Evolutionary conservation across 2,797 vertebrate genomes (phyloP).

Genomic region (Glyptemys insculpta): DNA sequence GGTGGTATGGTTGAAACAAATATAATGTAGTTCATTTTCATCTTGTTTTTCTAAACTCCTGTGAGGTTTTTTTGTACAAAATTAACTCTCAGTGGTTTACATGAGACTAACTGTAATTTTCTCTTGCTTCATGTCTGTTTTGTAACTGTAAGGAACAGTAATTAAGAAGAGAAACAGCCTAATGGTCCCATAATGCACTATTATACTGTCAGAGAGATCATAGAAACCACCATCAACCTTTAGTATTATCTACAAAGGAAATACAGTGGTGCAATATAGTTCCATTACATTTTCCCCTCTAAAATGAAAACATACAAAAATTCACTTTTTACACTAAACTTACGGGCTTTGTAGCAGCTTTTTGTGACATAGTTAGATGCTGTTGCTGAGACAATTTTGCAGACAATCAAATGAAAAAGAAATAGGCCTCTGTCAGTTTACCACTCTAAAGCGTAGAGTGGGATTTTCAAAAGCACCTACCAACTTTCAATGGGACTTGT

Average conservation of each 20-base stretch:
- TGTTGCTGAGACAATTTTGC: background rate
- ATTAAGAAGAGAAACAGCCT: background rate
- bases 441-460: background rate
- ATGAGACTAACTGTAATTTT: background rate
- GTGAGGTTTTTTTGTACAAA: background rate
- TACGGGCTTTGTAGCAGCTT: background rate
- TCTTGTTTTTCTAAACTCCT: background rate
- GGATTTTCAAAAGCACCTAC: background rate
- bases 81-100: background rate
- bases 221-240: background rate
- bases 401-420: background rate
- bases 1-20: background rate
- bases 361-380: background rate
- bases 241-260: background rate
- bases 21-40: background rate
- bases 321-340: background rate
- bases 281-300: background rate
- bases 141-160: background rate
- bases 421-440: background rate
- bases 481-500: background rate
- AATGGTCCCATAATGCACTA: accelerated
- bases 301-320: background rate
- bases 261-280: background rate
- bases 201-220: background rate
- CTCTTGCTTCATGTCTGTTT: background rate